A percentile compares a stretch with the other conserved stretches of the same genome.
Evolutionary conservation across 1,140 invertebrate species (phyloP).

Genomic region (Popillia japonica): DNA sequence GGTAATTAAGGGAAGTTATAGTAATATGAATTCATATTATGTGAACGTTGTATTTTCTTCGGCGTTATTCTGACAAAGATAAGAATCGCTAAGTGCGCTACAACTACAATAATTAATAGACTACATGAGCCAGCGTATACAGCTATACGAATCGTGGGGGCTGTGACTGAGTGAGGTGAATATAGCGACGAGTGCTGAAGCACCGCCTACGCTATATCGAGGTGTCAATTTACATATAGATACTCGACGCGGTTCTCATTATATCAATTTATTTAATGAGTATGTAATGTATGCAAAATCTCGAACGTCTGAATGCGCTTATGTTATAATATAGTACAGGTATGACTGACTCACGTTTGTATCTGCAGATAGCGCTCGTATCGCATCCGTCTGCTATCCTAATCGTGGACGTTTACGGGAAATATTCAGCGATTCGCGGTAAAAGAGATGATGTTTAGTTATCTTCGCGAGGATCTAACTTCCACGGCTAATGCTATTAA

Average conservation of each 20-base stretch:
- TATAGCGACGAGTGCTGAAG: background rate
- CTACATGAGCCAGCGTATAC: background rate
- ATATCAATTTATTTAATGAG: constrained; percentile 38
- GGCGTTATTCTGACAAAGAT: background rate
- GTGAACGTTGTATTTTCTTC: background rate
- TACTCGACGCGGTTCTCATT: constrained; percentile 21
- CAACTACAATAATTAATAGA: constrained; percentile 32
- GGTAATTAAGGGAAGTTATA: constrained; percentile 22
- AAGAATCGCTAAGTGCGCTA: background rate
- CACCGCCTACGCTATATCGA: constrained; percentile 24
- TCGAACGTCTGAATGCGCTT: background rate
- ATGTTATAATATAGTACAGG: background rate
- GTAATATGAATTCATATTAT: background rate
- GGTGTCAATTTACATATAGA: constrained; percentile 38
- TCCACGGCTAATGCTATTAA: background rate
- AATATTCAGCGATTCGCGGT: background rate
- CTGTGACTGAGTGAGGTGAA: background rate
- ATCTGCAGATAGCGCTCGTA: background rate
- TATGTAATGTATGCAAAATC: constrained; percentile 36
- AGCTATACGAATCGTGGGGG: background rate
- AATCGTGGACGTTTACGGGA: background rate
- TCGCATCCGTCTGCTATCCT: background rate
- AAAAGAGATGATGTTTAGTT: constrained; percentile 15
- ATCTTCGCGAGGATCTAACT: background rate
- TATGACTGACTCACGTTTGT: background rate